Conservation (phyloP, 2,888 invertebrate species). For the Trissonchulus sp. region DNA sequence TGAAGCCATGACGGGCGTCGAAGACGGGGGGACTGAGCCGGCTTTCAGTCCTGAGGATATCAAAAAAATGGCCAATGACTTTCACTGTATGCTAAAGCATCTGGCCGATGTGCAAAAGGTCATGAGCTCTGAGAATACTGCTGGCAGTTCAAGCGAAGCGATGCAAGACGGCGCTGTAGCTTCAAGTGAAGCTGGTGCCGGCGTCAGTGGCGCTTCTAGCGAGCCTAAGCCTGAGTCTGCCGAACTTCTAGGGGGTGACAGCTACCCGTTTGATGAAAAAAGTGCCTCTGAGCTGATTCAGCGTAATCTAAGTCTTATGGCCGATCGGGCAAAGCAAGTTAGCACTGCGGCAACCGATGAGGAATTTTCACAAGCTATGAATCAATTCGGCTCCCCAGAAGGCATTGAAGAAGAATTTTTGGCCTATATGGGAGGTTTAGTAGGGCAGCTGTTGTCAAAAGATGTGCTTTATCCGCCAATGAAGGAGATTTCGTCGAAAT, state of each 20-base stretch:
- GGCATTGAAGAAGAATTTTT: constrained; percentile 51
- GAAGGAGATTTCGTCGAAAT: constrained; percentile 66
- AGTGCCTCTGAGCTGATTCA: neutral
- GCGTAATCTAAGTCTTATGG: constrained; percentile 12
- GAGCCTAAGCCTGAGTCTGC: constrained; percentile 2
- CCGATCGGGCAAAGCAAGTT: neutral
- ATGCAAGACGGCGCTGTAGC: neutral
- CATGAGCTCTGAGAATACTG: neutral
- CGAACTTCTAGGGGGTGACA: neutral
- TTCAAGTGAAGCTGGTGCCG: neutral
- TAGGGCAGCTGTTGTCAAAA: constrained; percentile 63
- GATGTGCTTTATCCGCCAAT: constrained; percentile 82
- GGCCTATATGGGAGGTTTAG: constrained; percentile 55
- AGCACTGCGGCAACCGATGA: constrained; percentile 17
- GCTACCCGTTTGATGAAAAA: constrained; percentile 4
- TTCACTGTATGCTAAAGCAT: constrained; percentile 31
- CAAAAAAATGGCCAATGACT: constrained; percentile 28
- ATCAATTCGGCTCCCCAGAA: constrained; percentile 19
- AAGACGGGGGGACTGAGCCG: neutral
- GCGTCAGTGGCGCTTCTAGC: neutral
- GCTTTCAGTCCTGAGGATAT: constrained; percentile 24
- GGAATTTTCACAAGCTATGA: constrained; percentile 28
- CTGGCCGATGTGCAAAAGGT: constrained; percentile 32
- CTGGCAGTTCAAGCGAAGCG: neutral
- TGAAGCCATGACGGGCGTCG: neutral